Evolutionary conservation across 2,888 invertebrate genomes (phyloP).

Genomic region (Encarsia formosa): DNA sequence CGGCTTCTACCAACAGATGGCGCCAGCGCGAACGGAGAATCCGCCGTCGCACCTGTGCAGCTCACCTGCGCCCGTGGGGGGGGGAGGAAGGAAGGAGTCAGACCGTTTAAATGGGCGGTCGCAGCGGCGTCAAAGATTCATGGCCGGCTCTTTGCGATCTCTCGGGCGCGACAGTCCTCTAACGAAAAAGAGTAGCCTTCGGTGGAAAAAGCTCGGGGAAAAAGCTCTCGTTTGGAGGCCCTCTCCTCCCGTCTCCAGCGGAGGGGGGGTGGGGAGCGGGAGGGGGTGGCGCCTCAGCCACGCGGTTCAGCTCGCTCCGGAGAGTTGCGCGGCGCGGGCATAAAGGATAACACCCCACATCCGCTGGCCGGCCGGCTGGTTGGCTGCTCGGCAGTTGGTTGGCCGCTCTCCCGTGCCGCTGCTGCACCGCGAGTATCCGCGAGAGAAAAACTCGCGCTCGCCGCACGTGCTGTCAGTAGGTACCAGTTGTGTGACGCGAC

Average conservation of each 20-base stretch:
- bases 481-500: too few relatives aligned
- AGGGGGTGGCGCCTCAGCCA: slow-evolving; percentile 50
- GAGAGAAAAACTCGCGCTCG: slow-evolving; percentile 36
- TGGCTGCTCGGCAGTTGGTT: slow-evolving; percentile 28
- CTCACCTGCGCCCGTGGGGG: too few relatives aligned
- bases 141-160: slow-evolving; percentile 41
- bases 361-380: slow-evolving; percentile 34
- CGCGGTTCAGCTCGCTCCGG: not conserved
- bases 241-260: too few relatives aligned
- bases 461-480: too few relatives aligned
- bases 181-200: too few relatives aligned
- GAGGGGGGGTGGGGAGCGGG: slow-evolving; percentile 36
- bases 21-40: slow-evolving; percentile 7
- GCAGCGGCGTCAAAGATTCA: slow-evolving; percentile 47
- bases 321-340: slow-evolving; percentile 37
- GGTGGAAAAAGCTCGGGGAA: too few relatives aligned
- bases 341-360: slow-evolving; percentile 33
- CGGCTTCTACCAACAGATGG: slow-evolving; percentile 5
- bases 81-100: slow-evolving; percentile 32
- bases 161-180: slow-evolving; percentile 12
- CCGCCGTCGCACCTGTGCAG: too few relatives aligned
- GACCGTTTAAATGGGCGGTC: slow-evolving; percentile 53
- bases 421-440: too few relatives aligned
- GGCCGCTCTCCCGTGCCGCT: too few relatives aligned
- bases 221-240: too few relatives aligned